Conservation (phyloP, 1,140 invertebrate genomes). For the Drosophila bocqueti region DNA sequence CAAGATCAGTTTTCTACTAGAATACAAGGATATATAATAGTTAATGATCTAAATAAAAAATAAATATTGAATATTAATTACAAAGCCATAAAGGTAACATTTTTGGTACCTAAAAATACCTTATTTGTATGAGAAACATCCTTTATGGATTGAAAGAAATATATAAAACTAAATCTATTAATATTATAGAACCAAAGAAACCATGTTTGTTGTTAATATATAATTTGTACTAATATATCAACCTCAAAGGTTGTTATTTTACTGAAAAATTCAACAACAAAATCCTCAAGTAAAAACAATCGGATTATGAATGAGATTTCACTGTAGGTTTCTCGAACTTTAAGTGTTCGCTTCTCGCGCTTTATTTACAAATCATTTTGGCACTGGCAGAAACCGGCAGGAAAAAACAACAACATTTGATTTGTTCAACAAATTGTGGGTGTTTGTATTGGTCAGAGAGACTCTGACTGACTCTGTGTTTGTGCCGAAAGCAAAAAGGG, state of each 20-base stretch:
- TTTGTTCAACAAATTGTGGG: constrained; percentile 41
- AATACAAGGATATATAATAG: too few species aligned
- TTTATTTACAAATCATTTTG: constrained; percentile 63
- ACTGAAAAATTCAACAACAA: not conserved
- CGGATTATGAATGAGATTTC: constrained; percentile 12
- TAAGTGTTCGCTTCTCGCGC: constrained; percentile 37
- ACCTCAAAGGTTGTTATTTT: not conserved
- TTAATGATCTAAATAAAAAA: too few species aligned
- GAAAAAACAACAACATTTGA: constrained; percentile 40
- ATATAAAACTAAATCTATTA: not conserved
- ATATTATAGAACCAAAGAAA: not conserved
- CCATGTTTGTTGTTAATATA: not conserved
- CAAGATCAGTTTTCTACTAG: not conserved
- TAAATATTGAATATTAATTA: too few species aligned
- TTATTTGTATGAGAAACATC: too few species aligned
- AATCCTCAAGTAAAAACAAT: constrained; percentile 4
- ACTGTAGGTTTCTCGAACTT: constrained; percentile 19
- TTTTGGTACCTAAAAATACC: too few species aligned
- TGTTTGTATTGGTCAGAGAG: constrained; percentile 13
- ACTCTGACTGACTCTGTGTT: constrained; percentile 2
- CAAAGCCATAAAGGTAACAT: too few species aligned
- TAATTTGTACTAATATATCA: not conserved
- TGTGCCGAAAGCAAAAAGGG: constrained; percentile 45
- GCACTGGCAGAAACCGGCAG: constrained; percentile 34
- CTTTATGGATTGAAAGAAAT: too few species aligned